These are phyloP conservation scores for Sturnus vulgaris DNA, from an alignment of 2,113 vertebrate genomes.

Conservation along the genomic window DNA sequence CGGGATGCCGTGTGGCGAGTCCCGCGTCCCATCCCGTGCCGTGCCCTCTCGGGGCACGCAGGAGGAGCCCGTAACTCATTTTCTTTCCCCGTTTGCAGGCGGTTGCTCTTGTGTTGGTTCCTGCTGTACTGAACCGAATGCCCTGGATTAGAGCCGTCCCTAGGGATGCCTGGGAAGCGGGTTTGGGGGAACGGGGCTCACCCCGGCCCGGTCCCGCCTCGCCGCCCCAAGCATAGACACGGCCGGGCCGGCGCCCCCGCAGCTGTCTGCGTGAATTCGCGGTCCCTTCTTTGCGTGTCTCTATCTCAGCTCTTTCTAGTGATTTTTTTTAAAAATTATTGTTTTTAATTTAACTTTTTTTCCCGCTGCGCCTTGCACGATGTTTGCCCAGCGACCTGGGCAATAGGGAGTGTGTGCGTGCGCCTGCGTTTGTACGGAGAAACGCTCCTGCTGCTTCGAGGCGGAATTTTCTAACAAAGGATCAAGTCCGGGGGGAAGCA, in stretches of 20 bases:
- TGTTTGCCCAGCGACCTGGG: neutral
- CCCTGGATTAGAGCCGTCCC: neutral
- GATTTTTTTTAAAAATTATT: neutral
- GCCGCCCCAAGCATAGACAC: neutral
- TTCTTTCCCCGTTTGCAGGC: neutral
- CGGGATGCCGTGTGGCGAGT: neutral
- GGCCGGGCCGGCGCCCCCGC: neutral
- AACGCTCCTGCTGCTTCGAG: neutral
- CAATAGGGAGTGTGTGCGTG: neutral
- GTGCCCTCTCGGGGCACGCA: neutral
- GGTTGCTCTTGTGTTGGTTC: too few relatives aligned
- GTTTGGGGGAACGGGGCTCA: neutral
- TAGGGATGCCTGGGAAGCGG: neutral
- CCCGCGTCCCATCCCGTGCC: neutral
- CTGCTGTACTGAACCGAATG: fast-evolving
- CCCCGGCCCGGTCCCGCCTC: neutral
- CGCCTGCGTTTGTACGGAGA: neutral
- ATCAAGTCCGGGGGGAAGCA: neutral
- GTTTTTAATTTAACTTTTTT: neutral
- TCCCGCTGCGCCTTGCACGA: neutral
- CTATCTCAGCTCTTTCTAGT: neutral
- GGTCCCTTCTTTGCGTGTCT: neutral
- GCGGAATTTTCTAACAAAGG: slow-evolving; percentile 35
- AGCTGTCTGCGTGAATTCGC: neutral
- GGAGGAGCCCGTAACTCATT: neutral